Evolutionary conservation across 1,140 invertebrate species (phyloP), one percentile per base, ranked within the genome.

Genomic region (Tetranychus cinnabarinus): DNA sequence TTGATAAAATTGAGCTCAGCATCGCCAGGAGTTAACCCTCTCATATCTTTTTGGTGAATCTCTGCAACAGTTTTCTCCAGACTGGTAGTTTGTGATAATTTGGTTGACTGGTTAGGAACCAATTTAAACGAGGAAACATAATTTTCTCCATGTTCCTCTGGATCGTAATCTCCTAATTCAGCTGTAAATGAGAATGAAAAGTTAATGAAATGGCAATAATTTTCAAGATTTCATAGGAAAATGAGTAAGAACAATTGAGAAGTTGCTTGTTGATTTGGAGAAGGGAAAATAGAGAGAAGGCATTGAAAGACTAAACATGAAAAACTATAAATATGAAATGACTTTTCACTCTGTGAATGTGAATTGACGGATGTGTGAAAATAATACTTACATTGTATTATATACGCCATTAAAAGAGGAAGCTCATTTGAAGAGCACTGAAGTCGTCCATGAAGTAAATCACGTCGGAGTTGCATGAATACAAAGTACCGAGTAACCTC

Each of bases 111-210:
- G 71, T 91, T 90, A 48, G 92, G 76, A 37, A 95, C 74, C 63
- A 97, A 78, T 72, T 89, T 88, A 74, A 91, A 83, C 71, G 90
- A 85, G 39, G 84, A 81, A 7, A 92, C 83, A 74, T 97, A 97
- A 69, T 88, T 88, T 0, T 82, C 84, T 56, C 81, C 77, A 72
- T 95, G 87, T 65, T 90, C 81, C 62, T 83, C 82, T 5, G 85
- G 82, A 71, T 96, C 85, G 72, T 88, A 92, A 70, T 96, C 91
- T 2, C 91, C 92, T 46, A 96, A 75, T 72, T 95, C 89, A 70
- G 88, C 90, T 95, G 39, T 42, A 54, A 37, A 23, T 39, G 23
- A 34, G n/a, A 15, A 37, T 54, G 37, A 50, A 34, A 35, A 15
- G 56, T 13, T 33, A 56, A 54, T 42, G 39, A 42, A 42, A 42